Evolutionary conservation across 1,140 invertebrate species (phyloP), one percentile per base, ranked within the genome.

Genomic region (Drosophila obscura): DNA sequence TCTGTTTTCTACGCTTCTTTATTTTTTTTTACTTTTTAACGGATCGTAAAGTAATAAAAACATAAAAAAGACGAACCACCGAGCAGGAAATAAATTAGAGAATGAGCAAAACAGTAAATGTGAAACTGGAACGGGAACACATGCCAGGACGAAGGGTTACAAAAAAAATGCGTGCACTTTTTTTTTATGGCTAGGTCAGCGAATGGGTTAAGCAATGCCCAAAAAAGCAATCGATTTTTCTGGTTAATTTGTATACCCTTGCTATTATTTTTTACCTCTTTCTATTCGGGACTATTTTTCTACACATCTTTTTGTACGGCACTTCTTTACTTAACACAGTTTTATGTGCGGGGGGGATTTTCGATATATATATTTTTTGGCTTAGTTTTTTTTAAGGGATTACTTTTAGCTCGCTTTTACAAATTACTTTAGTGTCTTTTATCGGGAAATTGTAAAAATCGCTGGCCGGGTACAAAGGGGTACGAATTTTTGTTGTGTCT

Each of bases 21-120:
- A 8, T 55, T 60, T 28, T 41, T 13, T 55, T 60, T 72, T 74
- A 61, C 19, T 71, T 67, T 78, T 73, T 65, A 73, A 48, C 69
- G 68, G 62, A 74, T 78, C 82, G 64, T 88, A 87, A 88, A 87
- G 74, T 68, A 88, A 87, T 88, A 88, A 88, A 87, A 68, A 55
- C 64, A 80, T 88, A 88, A 88, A 87, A 35, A 62, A 61, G 49
- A 62, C 22, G 55, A 39, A 63, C 72, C 50, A 64, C 46, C 60
- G 71, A 61, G 58, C 52, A 51, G 24, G 72, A 62, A 74, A 67
- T 69, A 69, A 69, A 69, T 69, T 69, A 58, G 51, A 81, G 58
- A 84, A 68, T 11, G 35, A 39, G 4, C 35, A 87, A 85, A 84
- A 65, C 77, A 87, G 76, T 78, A 85, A 77, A 87, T 87, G 62